These are phyloP conservation scores for Clamator glandarius DNA, from an alignment of 2,797 vertebrate species.

Conservation along the genomic window DNA sequence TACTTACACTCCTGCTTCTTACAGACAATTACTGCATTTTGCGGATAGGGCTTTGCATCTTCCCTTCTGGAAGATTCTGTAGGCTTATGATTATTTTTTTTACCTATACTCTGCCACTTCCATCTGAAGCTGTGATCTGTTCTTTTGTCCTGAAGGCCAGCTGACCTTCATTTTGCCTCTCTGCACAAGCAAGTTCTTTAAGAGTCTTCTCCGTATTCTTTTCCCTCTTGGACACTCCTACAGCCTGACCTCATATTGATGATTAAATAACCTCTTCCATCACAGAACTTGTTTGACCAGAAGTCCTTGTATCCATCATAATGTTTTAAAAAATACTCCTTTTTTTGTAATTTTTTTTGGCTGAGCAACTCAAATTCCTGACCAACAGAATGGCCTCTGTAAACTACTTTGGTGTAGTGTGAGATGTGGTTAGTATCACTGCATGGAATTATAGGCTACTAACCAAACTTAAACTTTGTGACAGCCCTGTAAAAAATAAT, in stretches of 20 bases:
- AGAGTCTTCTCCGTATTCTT: background rate
- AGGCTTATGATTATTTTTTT: background rate
- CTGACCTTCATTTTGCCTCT: background rate
- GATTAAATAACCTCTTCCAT: background rate
- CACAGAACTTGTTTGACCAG: background rate
- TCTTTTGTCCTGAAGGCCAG: background rate
- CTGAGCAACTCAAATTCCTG: background rate
- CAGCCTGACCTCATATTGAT: background rate
- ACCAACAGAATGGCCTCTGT: background rate
- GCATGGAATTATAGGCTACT: background rate
- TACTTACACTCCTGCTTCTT: background rate
- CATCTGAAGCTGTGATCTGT: background rate
- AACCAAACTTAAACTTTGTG: background rate
- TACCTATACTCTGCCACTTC: background rate
- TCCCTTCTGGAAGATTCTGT: background rate
- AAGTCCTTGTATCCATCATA: background rate
- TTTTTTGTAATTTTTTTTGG: background rate
- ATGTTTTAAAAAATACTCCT: background rate
- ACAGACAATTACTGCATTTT: background rate
- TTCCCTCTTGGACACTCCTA: background rate
- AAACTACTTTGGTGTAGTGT: background rate
- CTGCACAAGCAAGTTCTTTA: background rate
- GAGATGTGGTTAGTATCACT: background rate
- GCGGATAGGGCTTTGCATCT: background rate
- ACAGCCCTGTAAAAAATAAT: background rate